phyloP scores from a whole-genome alignment of 2,797 vertebrate species.

The Micropoecilia bifurca region DNA sequence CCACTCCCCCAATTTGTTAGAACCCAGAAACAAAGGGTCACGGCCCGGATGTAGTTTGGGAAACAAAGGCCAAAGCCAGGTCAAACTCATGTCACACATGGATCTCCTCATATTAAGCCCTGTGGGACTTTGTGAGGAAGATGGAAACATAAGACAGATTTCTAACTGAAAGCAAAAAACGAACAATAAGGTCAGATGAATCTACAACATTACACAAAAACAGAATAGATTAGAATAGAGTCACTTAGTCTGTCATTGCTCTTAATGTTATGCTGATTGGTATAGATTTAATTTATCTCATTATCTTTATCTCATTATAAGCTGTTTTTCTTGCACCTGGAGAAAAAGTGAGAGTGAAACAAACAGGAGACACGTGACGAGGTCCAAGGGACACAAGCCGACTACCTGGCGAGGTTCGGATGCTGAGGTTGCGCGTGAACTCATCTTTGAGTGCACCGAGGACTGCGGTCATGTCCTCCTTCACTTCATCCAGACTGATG shows the following conservation, averaged over 20 bases:
- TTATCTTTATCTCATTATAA: neutral
- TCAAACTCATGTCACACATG: constrained; percentile 61
- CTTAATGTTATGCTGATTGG: neutral
- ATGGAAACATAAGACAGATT: constrained; percentile 33
- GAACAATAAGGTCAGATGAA: neutral
- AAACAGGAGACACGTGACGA: neutral
- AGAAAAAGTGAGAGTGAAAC: neutral
- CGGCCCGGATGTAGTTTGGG: constrained; percentile 80
- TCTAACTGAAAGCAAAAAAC: constrained; percentile 11
- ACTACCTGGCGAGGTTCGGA: constrained; percentile 91
- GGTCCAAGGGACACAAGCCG: constrained; percentile 3
- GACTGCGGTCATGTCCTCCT: constrained; percentile 86
- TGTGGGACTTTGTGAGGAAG: constrained; percentile 37
- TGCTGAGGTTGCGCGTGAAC: constrained; percentile 90
- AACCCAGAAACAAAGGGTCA: constrained; percentile 61
- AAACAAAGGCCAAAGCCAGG: constrained; percentile 66
- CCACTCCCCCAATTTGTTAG: constrained; percentile 42
- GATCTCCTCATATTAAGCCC: constrained; percentile 36
- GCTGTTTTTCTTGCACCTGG: neutral
- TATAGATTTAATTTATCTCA: neutral
- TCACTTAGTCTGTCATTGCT: neutral
- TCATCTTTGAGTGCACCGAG: constrained; percentile 88
- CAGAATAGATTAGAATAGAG: neutral
- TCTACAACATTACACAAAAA: neutral
- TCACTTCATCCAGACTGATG: constrained; percentile 88